Evolutionary conservation across 2,888 invertebrate genomes (phyloP), one percentile per base, ranked within the genome.

Genomic region (Corbicula japonica): DNA sequence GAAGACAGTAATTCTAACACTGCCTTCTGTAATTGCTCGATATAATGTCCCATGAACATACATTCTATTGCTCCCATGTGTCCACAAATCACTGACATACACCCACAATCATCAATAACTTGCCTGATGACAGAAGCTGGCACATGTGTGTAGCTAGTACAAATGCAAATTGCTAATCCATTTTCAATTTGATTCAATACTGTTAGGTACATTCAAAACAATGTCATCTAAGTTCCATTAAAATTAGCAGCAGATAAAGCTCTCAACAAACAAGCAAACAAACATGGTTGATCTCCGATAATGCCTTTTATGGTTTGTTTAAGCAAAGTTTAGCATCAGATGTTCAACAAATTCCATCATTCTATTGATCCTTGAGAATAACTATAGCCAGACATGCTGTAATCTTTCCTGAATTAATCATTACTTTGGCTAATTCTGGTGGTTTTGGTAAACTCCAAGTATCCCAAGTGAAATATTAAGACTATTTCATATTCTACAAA

Each of bases 361-460:
- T 8, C 35, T 58, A 58, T 58, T 58, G 58, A 58, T 58, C 58
- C 38, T 3, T 10, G 28, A 10, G 5, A 18, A 18, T 32, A 4
- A 54, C 54, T 4, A 5, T 10, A 54, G n/a, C n/a, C n/a, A n/a
- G n/a, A n/a, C n/a, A n/a, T n/a, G 15, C 15, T 12, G 41, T 41
- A 41, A 41, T 35, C 35, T 58, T 58, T 58, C 35, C 35, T n/a
- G 35, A 58, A 58, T 35, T 58, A 35, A 58, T 58, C 58, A 58
- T 35, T 35, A 58, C 35, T 26, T 18, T 58, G 58, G 34, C 34
- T 58, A 12, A 28, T 52, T 10, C 26, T 23, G 8, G 12, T 52
- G 12, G 28, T 15, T 52, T 26, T 52, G 52, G 26, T 12, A 23
- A 52, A 6, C 28, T 8, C 23, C 21, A 52, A 41, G 15, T 12